These are phyloP conservation scores for Rotaria macrura DNA, from an alignment of 2,888 invertebrate species.

Conservation along the genomic window DNA sequence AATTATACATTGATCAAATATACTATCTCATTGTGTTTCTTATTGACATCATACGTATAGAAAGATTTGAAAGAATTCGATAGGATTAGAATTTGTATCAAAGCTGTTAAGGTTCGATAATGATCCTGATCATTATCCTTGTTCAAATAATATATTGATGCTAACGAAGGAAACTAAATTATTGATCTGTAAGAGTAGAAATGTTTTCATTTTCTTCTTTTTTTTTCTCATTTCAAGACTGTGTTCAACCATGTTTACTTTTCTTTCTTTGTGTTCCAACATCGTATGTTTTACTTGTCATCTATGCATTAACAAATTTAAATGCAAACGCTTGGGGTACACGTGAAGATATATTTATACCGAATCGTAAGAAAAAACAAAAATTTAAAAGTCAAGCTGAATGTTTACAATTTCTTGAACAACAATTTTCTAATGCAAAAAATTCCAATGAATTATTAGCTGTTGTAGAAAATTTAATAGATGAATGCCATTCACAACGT, in stretches of 20 bases:
- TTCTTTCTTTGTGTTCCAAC: slow-evolving; percentile 21
- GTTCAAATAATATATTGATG: too few species aligned
- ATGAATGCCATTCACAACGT: slow-evolving; percentile 26
- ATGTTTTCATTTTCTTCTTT: not conserved
- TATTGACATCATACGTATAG: too few species aligned
- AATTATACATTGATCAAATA: too few species aligned
- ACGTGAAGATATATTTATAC: slow-evolving; percentile 58
- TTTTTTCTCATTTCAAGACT: not conserved
- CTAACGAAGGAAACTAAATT: too few species aligned
- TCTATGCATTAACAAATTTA: slow-evolving; percentile 78
- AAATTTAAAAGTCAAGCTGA: slow-evolving; percentile 71
- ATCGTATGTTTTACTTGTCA: slow-evolving; percentile 63
- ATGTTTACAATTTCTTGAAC: slow-evolving; percentile 62
- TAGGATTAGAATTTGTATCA: too few species aligned
- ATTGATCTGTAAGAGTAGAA: too few species aligned
- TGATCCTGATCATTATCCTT: too few species aligned
- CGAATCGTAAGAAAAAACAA: slow-evolving; percentile 52
- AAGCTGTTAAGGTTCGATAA: too few species aligned
- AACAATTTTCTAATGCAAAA: slow-evolving; percentile 37
- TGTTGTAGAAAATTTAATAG: slow-evolving; percentile 29
- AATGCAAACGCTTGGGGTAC: slow-evolving; percentile 77
- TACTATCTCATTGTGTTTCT: too few species aligned
- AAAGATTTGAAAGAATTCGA: too few species aligned
- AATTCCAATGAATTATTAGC: slow-evolving; percentile 36
- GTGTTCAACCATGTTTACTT: slow-evolving; percentile 60